phyloP scores from a whole-genome alignment of 2,888 invertebrate species.

The Eubasilissa splendida region DNA sequence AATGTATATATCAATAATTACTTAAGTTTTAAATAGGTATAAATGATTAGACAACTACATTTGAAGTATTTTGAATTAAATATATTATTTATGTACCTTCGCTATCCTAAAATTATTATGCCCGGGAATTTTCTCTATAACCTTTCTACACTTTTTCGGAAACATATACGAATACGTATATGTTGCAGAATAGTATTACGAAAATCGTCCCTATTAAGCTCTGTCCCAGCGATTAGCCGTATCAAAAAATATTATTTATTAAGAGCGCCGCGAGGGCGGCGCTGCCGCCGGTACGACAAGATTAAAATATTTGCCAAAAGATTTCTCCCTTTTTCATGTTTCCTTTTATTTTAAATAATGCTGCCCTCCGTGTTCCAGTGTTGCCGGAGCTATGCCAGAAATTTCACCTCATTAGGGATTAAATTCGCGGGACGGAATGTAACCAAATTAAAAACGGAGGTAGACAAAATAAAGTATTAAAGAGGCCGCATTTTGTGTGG shows the following conservation, averaged over 20 bases:
- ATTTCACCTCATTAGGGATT: constrained; percentile 53
- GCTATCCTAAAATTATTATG: no score
- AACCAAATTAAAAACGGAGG: constrained; percentile 49
- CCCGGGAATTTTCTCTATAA: no score
- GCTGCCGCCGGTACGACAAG: background rate
- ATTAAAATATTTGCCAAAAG: constrained; percentile 20
- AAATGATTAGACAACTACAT: no score
- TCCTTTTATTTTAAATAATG: constrained; percentile 15
- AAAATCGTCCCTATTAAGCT: no score
- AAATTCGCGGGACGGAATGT: constrained; percentile 53
- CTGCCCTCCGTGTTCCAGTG: constrained; percentile 10
- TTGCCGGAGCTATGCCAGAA: constrained; percentile 45
- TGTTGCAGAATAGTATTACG: no score
- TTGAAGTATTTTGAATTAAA: no score
- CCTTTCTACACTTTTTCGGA: no score
- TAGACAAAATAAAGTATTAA: constrained; percentile 35
- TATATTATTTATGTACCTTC: no score
- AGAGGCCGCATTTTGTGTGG: constrained; percentile 25
- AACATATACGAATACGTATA: no score
- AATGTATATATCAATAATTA: no score
- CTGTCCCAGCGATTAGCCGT: no score
- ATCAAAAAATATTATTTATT: constrained; percentile 3
- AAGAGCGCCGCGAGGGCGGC: background rate
- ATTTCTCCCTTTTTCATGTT: constrained; percentile 1
- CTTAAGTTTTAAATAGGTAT: no score